A percentile compares a stretch with the other conserved stretches of the same genome.
These are phyloP conservation scores for Muscicapa striata DNA, from an alignment of 2,797 vertebrate species.

Conservation along the genomic window DNA sequence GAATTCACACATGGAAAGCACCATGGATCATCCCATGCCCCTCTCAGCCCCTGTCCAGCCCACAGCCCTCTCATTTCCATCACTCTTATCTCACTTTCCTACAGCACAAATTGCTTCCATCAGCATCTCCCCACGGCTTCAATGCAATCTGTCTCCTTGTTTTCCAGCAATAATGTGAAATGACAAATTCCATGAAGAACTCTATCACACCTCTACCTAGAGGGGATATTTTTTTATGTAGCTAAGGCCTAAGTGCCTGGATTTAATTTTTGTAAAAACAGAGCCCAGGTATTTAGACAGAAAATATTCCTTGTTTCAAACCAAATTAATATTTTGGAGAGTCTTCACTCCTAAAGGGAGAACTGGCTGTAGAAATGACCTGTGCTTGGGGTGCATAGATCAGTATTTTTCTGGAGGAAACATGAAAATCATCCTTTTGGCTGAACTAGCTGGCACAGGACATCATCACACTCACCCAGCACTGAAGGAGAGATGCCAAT, in stretches of 20 bases:
- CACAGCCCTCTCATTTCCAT: neutral
- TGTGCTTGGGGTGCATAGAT: neutral
- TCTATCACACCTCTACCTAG: neutral
- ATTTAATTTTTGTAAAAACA: neutral
- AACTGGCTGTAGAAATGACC: neutral
- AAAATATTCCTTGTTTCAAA: neutral
- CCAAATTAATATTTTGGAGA: neutral
- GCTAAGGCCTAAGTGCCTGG: neutral
- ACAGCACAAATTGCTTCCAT: neutral
- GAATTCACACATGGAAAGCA: accelerated
- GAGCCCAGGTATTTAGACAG: neutral
- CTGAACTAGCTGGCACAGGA: neutral
- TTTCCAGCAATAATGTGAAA: conserved; percentile 5
- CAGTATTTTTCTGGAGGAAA: neutral
- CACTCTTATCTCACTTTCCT: neutral
- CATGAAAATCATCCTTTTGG: neutral
- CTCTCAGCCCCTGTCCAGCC: neutral
- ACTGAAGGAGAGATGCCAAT: neutral
- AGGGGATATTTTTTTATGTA: neutral
- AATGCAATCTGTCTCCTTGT: neutral
- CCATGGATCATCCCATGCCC: accelerated
- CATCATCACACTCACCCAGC: neutral
- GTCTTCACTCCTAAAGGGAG: neutral
- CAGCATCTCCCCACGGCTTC: neutral
- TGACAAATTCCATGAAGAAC: neutral